These are phyloP conservation scores for Drosophila chauvacae DNA, from an alignment of 1,140 invertebrate species.

Conservation along the genomic window DNA sequence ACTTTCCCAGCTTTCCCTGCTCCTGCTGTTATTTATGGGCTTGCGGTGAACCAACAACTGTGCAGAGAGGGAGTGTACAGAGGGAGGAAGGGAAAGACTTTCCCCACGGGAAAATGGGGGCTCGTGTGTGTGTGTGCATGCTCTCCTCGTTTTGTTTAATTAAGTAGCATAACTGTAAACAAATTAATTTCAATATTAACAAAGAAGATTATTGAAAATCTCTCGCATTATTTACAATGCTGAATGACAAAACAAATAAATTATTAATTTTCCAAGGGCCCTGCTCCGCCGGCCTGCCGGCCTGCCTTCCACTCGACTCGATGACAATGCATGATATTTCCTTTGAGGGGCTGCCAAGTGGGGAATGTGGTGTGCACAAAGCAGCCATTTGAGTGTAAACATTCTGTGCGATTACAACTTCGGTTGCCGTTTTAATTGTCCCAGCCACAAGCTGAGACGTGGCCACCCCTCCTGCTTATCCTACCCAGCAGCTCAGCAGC, in stretches of 20 bases:
- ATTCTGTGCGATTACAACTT: slow-evolving; percentile 79
- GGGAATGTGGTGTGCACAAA: slow-evolving; percentile 57
- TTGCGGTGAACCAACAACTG: slow-evolving; percentile 53
- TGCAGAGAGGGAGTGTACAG: background rate
- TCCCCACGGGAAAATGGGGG: slow-evolving; percentile 9
- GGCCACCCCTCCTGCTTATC: slow-evolving; percentile 16
- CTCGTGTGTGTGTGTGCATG: slow-evolving; percentile 19
- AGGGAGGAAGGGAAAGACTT: background rate
- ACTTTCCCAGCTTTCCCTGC: slow-evolving; percentile 21
- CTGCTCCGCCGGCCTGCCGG: background rate
- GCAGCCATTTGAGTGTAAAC: slow-evolving; percentile 78
- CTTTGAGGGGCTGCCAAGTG: slow-evolving; percentile 6
- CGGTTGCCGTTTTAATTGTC: slow-evolving; percentile 79
- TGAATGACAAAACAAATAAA: slow-evolving; percentile 83
- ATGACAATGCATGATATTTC: slow-evolving; percentile 66
- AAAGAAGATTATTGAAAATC: slow-evolving; percentile 84
- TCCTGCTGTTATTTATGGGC: slow-evolving; percentile 71
- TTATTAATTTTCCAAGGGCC: slow-evolving; percentile 72
- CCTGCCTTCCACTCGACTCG: slow-evolving; percentile 29
- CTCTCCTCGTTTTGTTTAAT: slow-evolving; percentile 71
- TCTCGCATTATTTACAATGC: slow-evolving; percentile 81
- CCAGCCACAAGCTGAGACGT: slow-evolving; percentile 62
- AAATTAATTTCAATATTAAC: slow-evolving; percentile 84
- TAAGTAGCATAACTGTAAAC: slow-evolving; percentile 83
- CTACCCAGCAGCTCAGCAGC: background rate